These are phyloP conservation scores for Hydractinia symbiolongicarpus DNA, from an alignment of 30 jellyfish, hydroid and myxozoan species.

Conservation along the genomic window DNA sequence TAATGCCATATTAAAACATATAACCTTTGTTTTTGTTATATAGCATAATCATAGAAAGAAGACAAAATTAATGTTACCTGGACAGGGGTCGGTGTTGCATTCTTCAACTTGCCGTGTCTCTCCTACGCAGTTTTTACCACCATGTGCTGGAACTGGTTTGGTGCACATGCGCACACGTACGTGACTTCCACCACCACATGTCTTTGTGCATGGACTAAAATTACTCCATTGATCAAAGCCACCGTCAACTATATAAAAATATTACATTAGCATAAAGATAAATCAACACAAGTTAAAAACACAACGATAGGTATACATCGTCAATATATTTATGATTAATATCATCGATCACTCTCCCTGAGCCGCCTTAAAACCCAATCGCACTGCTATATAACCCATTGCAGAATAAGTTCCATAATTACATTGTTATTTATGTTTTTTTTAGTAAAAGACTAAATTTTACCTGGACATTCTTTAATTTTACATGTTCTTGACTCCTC, in stretches of 20 bases:
- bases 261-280: not conserved
- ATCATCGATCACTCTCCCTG: too few relatives aligned
- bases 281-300: too few relatives aligned
- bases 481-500: constrained; percentile 12
- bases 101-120: not conserved
- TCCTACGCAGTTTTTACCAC: constrained; percentile 12
- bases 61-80: not conserved
- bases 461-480: constrained; percentile 34
- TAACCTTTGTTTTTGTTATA: too few relatives aligned
- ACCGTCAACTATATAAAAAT: constrained; percentile 15
- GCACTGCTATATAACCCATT: too few relatives aligned
- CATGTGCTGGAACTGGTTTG: constrained; percentile 18
- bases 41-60: too few relatives aligned
- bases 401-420: too few relatives aligned
- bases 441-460: too few relatives aligned
- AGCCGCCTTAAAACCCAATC: too few relatives aligned
- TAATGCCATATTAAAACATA: too few relatives aligned
- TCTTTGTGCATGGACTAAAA: constrained; percentile 1
- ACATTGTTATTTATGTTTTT: too few relatives aligned
- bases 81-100: constrained; percentile 18
- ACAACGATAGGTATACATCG: too few relatives aligned
- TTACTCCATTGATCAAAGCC: constrained; percentile 8
- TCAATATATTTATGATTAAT: too few relatives aligned
- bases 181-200: constrained; percentile 23
- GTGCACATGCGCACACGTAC: not conserved